Conservation (phyloP, 2,888 invertebrate species). For the Drosophila multiciliata region DNA sequence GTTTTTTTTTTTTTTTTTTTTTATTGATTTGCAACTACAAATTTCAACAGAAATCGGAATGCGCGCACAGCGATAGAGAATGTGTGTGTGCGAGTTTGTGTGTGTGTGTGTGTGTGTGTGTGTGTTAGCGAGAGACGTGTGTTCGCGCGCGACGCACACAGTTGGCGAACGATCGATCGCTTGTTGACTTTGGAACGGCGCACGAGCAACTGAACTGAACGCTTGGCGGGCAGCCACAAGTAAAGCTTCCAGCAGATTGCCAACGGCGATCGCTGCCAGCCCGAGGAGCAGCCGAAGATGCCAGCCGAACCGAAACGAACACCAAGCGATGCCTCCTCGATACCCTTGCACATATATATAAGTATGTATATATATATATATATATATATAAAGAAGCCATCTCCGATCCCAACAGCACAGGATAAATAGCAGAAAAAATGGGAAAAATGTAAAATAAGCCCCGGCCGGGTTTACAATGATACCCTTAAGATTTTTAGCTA, state of each 20-base stretch:
- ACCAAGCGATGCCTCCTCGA: conserved; percentile 11
- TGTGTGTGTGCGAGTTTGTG: background rate
- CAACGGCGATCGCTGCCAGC: conserved; percentile 12
- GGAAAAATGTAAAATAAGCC: too few relatives aligned
- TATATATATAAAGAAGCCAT: background rate
- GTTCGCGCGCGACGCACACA: conserved; percentile 19
- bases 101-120: background rate
- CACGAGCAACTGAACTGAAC: conserved; percentile 71
- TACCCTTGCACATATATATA: conserved; percentile 1
- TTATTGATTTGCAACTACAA: conserved; percentile 17
- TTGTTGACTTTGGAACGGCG: conserved; percentile 80
- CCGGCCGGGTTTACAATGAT: too few relatives aligned
- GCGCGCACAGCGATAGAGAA: conserved; percentile 11
- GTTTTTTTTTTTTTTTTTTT: background rate
- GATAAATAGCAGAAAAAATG: too few relatives aligned
- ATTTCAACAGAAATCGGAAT: conserved; percentile 27
- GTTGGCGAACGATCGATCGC: conserved; percentile 35
- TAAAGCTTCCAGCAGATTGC: conserved; percentile 58
- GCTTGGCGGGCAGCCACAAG: conserved; percentile 53
- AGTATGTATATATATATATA: background rate
- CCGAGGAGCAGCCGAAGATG: conserved; percentile 46
- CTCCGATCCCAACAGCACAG: background rate
- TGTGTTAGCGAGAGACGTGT: conserved; percentile 18
- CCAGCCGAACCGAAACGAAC: conserved; percentile 18
- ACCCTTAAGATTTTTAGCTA: too few relatives aligned